These are phyloP conservation scores for Triplophysa tibetana DNA, from an alignment of 2,113 vertebrate species.

Conservation along the genomic window DNA sequence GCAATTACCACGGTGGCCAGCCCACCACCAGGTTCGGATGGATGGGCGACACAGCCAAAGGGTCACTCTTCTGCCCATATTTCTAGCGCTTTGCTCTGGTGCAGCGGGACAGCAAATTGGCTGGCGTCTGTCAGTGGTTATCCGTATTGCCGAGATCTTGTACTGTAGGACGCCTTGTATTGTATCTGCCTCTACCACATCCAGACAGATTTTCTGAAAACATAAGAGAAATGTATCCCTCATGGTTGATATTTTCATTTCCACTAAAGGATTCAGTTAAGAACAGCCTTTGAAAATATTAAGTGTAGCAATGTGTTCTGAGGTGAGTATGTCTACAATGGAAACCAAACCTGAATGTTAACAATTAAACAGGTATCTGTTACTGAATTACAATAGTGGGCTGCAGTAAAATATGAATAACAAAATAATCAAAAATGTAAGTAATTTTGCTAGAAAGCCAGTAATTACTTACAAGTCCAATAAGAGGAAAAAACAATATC, in stretches of 20 bases:
- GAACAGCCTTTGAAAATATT: conserved; percentile 63
- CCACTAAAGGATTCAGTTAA: conserved; percentile 44
- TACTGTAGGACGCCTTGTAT: conserved; percentile 59
- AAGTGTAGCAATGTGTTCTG: too few relatives aligned
- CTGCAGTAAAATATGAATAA: too few relatives aligned
- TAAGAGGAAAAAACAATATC: too few relatives aligned
- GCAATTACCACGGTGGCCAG: conserved; percentile 77
- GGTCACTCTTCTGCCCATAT: conserved; percentile 74
- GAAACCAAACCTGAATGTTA: too few relatives aligned
- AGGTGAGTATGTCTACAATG: too few relatives aligned
- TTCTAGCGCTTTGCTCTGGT: conserved; percentile 72
- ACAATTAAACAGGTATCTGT: too few relatives aligned
- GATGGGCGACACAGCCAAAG: conserved; percentile 70
- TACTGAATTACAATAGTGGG: too few relatives aligned
- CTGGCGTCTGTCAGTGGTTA: conserved; percentile 64
- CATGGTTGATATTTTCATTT: background rate
- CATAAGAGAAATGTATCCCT: background rate
- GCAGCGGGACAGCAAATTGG: conserved; percentile 69
- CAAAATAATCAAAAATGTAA: too few relatives aligned
- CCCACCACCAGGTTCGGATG: conserved; percentile 74
- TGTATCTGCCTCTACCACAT: conserved; percentile 48
- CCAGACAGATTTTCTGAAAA: conserved; percentile 29
- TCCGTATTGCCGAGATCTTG: conserved; percentile 63
- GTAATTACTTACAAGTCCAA: too few relatives aligned
- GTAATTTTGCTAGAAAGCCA: too few relatives aligned